phyloP scores from a whole-genome alignment of 1,140 invertebrate genomes.

The Cotesia typhae region DNA sequence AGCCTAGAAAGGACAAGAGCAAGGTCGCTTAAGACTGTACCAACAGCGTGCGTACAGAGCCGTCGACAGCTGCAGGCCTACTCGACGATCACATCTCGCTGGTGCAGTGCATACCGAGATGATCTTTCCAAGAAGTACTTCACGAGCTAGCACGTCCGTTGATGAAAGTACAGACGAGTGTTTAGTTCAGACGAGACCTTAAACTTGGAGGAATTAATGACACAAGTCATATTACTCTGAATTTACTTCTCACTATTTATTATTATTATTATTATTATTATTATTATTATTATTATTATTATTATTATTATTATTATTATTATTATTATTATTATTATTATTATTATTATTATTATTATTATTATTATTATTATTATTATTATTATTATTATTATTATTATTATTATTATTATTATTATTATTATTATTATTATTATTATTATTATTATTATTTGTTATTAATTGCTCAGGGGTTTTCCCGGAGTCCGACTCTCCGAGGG shows the following conservation, averaged over 20 bases:
- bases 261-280: too few relatives aligned
- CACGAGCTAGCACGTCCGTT: slow-evolving; percentile 18
- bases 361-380: neutral
- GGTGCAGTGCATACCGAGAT: slow-evolving; percentile 25
- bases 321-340: too few relatives aligned
- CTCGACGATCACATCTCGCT: slow-evolving; percentile 25
- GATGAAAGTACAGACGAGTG: slow-evolving; percentile 26
- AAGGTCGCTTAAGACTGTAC: slow-evolving; percentile 29
- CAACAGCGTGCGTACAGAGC: slow-evolving; percentile 14
- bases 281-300: too few relatives aligned
- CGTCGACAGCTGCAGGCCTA: slow-evolving; percentile 29
- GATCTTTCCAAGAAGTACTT: slow-evolving; percentile 32
- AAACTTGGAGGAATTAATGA: slow-evolving; percentile 34
- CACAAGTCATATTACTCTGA: slow-evolving; percentile 20
- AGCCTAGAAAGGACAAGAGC: slow-evolving; percentile 28
- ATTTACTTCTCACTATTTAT: neutral
- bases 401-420: neutral
- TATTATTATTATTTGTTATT: too few relatives aligned
- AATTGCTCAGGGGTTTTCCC: too few relatives aligned
- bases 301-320: neutral
- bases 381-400: too few relatives aligned
- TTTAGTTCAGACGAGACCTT: slow-evolving; percentile 14
- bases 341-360: too few relatives aligned
- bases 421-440: too few relatives aligned
- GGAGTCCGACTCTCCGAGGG: too few relatives aligned